A percentile compares a stretch with the other conserved stretches of the same genome.
Conservation (phyloP, 1,140 invertebrate genomes). For the Stenopsyche tienmushanensis region DNA sequence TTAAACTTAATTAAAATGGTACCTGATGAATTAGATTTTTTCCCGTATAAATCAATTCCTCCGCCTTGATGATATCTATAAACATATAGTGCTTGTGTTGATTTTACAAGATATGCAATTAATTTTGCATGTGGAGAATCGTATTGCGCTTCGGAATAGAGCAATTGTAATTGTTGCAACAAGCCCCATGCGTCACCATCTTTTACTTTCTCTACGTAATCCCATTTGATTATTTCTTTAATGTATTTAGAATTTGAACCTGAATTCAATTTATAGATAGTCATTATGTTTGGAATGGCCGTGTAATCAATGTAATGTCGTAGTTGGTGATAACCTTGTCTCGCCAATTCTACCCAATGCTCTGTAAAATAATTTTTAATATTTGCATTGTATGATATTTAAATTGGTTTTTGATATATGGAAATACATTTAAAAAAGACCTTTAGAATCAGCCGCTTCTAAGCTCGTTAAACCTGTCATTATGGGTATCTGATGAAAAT, state of each 20-base stretch:
- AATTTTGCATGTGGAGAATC: slow-evolving; percentile 51
- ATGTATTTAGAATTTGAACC: slow-evolving; percentile 38
- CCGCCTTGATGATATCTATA: slow-evolving; percentile 49
- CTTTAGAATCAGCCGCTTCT: slow-evolving; percentile 59
- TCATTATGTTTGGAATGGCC: slow-evolving; percentile 53
- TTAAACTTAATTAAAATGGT: slow-evolving; percentile 23
- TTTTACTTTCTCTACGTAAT: slow-evolving; percentile 36
- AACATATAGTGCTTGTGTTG: slow-evolving; percentile 48
- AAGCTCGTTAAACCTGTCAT: slow-evolving; percentile 62
- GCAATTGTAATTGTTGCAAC: slow-evolving; percentile 47
- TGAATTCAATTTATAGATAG: slow-evolving; percentile 45
- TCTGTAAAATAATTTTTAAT: slow-evolving; percentile 42
- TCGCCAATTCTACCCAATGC: slow-evolving; percentile 54
- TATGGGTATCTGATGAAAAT: slow-evolving; percentile 54
- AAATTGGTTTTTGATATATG: slow-evolving; percentile 20
- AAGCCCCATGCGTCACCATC: slow-evolving; percentile 44
- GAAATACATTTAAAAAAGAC: slow-evolving; percentile 41
- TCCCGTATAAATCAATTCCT: slow-evolving; percentile 51
- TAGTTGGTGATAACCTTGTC: slow-evolving; percentile 53
- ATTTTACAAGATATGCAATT: slow-evolving; percentile 48
- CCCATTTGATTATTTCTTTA: slow-evolving; percentile 55
- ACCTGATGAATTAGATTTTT: slow-evolving; percentile 51
- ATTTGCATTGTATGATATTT: slow-evolving; percentile 16
- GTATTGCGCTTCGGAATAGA: slow-evolving; percentile 52
- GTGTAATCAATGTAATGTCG: slow-evolving; percentile 54